Percentiles rank a stretch among this genome's conserved stretches.
These are phyloP conservation scores for Eupithecia inturbata DNA, from an alignment of 2,888 invertebrate species.

Conservation along the genomic window DNA sequence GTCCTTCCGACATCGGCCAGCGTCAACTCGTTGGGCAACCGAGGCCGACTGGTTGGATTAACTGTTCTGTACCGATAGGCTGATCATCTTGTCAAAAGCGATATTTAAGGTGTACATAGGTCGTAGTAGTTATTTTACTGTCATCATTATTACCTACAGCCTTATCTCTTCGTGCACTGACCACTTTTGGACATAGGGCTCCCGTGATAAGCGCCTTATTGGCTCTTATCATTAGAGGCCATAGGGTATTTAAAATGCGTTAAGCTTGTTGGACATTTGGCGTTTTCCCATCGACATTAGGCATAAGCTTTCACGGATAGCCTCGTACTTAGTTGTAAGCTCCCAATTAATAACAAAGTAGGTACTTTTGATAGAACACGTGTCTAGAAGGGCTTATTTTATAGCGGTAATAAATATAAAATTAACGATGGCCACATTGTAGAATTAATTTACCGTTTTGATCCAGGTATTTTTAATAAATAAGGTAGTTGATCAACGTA, in stretches of 20 bases:
- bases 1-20: conserved; percentile 53
- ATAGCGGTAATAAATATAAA: not conserved
- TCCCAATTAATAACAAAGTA: not conserved
- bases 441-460: too few relatives aligned
- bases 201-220: too few relatives aligned
- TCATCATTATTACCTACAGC: too few relatives aligned
- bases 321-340: not conserved
- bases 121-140: too few relatives aligned
- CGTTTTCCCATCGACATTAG: too few relatives aligned
- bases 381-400: not conserved
- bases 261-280: too few relatives aligned
- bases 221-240: too few relatives aligned
- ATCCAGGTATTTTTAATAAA: not conserved
- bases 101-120: too few relatives aligned
- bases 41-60: conserved; percentile 48
- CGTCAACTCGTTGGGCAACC: conserved; percentile 45
- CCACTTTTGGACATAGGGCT: too few relatives aligned
- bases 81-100: not conserved
- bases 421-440: not conserved
- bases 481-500: not conserved
- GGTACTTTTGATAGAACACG: not conserved
- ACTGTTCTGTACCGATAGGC: not conserved
- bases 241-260: too few relatives aligned
- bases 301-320: too few relatives aligned
- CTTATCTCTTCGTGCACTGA: too few relatives aligned